Conservation (phyloP, 2,888 invertebrate species). For the Drosophila flavopinicola region DNA sequence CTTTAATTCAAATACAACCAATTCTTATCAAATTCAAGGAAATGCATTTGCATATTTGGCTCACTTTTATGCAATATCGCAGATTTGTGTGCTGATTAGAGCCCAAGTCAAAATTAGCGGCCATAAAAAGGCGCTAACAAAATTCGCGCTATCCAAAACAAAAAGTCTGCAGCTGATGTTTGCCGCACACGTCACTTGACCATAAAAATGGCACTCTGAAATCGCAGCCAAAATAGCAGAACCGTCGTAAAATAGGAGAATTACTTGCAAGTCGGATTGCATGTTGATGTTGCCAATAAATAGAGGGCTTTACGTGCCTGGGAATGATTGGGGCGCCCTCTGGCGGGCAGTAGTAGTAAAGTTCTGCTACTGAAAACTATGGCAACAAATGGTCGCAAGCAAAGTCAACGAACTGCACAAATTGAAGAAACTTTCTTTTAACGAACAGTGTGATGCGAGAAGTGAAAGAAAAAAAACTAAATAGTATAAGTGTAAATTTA, state of each 20-base stretch:
- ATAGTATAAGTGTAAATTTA: constrained; percentile 70
- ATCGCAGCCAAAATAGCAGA: background rate
- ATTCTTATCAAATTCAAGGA: background rate
- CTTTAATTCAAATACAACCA: background rate
- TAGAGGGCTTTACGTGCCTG: constrained; percentile 37
- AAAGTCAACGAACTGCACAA: constrained; percentile 66
- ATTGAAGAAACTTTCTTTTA: constrained; percentile 62
- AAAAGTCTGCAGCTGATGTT: constrained; percentile 18
- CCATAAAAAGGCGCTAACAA: constrained; percentile 41
- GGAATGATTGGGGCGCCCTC: constrained; percentile 34
- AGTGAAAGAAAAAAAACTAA: constrained; percentile 3
- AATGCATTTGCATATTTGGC: constrained; percentile 19
- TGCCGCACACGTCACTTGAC: constrained; percentile 29
- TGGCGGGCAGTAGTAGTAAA: constrained; percentile 2
- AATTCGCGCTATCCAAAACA: constrained; percentile 15
- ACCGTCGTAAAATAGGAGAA: constrained; percentile 1
- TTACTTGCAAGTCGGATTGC: constrained; percentile 29
- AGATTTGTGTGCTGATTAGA: constrained; percentile 21
- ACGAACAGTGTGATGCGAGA: constrained; percentile 20
- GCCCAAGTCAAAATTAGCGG: constrained; percentile 30
- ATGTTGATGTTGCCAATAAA: constrained; percentile 25
- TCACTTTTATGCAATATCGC: background rate
- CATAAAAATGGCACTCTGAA: constrained; percentile 22
- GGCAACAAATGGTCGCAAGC: background rate
- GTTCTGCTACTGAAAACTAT: constrained; percentile 28